These are phyloP conservation scores for Ips typographus DNA, from an alignment of 1,140 invertebrate genomes.

Conservation along the genomic window DNA sequence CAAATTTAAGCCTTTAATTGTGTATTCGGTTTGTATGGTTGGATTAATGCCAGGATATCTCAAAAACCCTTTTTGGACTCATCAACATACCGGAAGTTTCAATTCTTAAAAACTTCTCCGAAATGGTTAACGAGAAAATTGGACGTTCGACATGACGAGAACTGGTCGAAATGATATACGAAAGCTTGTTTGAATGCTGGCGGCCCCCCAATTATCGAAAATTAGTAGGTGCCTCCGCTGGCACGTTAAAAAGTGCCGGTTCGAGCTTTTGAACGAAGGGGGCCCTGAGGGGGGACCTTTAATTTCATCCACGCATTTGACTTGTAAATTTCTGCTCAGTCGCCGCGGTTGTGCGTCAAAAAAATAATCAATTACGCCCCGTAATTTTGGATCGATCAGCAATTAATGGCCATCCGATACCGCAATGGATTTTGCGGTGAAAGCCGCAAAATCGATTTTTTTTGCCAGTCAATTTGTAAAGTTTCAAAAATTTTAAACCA, in stretches of 20 bases:
- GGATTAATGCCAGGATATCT: too few relatives aligned
- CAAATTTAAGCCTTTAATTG: too few relatives aligned
- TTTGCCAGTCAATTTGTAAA: too few relatives aligned
- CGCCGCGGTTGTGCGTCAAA: constrained; percentile 9
- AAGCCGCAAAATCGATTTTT: too few relatives aligned
- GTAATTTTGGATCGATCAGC: constrained; percentile 11
- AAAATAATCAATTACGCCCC: constrained; percentile 13
- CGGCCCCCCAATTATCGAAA: constrained; percentile 30
- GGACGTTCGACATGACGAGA: constrained; percentile 25
- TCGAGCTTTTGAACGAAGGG: neutral
- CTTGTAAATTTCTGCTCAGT: constrained; percentile 19
- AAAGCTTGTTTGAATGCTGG: constrained; percentile 26
- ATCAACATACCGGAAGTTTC: too few relatives aligned
- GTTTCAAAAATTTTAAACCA: too few relatives aligned
- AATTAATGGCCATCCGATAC: constrained; percentile 5
- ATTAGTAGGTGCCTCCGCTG: constrained; percentile 29
- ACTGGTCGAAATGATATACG: constrained; percentile 23
- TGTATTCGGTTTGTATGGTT: too few relatives aligned
- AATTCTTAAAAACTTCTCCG: constrained; percentile 15
- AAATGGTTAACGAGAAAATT: constrained; percentile 34
- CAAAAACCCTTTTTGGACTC: too few relatives aligned
- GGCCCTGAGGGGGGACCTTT: constrained; percentile 1
- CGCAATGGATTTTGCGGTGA: neutral
- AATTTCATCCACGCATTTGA: constrained; percentile 15
- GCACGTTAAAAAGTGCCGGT: constrained; percentile 28